Conservation (phyloP, 2,888 invertebrate species). For the Mythimna ferrago region DNA sequence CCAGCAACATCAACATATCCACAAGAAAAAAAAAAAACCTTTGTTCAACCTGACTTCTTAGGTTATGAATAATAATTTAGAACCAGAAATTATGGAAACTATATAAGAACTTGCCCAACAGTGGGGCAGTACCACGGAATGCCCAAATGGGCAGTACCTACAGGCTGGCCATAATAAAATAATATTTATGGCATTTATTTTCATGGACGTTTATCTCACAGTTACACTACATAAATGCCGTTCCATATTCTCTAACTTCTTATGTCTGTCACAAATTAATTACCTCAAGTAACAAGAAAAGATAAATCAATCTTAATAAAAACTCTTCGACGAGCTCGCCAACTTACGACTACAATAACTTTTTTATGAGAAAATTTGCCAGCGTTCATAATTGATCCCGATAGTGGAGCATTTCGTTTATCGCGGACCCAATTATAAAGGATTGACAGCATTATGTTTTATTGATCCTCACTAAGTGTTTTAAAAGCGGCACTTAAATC, state of each 20-base stretch:
- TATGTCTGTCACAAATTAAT: constrained; percentile 17
- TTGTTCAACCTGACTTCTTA: not conserved
- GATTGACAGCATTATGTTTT: constrained; percentile 18
- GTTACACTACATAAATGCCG: not conserved
- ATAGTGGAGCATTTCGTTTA: constrained; percentile 28
- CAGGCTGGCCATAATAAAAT: not conserved
- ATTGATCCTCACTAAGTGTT: constrained; percentile 27
- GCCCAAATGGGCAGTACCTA: too few species aligned
- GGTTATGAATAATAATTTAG: not conserved
- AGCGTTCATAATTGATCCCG: constrained; percentile 28
- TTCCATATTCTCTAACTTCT: not conserved
- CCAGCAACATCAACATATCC: not conserved
- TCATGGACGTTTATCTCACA: not conserved
- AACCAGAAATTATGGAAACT: not conserved
- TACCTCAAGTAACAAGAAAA: constrained; percentile 1
- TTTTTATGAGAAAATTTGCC: constrained; percentile 35
- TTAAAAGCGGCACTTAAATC: constrained; percentile 8
- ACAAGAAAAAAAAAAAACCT: not conserved
- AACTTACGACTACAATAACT: constrained; percentile 24
- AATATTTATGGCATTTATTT: too few species aligned
- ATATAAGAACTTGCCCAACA: not conserved
- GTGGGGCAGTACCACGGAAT: too few species aligned
- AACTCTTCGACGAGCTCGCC: constrained; percentile 14
- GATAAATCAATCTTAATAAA: constrained; percentile 43
- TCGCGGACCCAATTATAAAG: constrained; percentile 26